These are phyloP conservation scores for Apodemia mormo DNA, from an alignment of 2,888 invertebrate genomes.

Conservation along the genomic window DNA sequence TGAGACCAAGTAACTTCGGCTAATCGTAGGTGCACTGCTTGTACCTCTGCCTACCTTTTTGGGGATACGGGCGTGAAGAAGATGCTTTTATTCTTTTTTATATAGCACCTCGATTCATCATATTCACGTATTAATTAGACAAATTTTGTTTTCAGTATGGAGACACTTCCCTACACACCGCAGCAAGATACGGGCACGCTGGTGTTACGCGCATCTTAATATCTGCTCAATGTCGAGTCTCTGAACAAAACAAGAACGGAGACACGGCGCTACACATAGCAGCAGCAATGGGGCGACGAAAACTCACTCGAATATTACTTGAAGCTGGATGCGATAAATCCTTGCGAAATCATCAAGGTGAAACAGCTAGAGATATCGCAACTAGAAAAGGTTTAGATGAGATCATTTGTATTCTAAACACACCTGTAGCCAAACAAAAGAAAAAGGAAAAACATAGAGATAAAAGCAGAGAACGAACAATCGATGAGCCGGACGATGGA, in stretches of 20 bases:
- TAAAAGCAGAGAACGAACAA: conserved; percentile 77
- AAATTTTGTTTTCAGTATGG: conserved; percentile 87
- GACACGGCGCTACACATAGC: conserved; percentile 97
- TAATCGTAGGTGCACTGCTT: no score
- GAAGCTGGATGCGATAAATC: conserved; percentile 90
- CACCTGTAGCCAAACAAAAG: conserved; percentile 68
- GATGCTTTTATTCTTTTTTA: no score
- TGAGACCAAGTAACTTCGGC: no score
- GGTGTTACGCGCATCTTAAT: conserved; percentile 96
- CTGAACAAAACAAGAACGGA: conserved; percentile 97
- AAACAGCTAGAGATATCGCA: conserved; percentile 95
- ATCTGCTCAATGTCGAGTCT: conserved; percentile 92
- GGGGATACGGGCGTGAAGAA: no score
- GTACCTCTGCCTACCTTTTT: no score
- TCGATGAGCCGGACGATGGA: conserved; percentile 75
- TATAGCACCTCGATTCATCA: no score
- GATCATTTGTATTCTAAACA: conserved; percentile 89
- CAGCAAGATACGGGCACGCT: conserved; percentile 97
- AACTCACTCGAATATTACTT: conserved; percentile 93
- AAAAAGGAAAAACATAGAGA: conserved; percentile 71
- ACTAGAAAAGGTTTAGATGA: conserved; percentile 92
- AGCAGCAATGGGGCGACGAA: conserved; percentile 95
- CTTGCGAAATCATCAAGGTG: conserved; percentile 90
- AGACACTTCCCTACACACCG: conserved; percentile 96
- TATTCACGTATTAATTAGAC: not conserved